Evolutionary conservation across 2,113 vertebrate species (phyloP), one percentile per base, ranked within the genome.

Genomic region (Stercorarius parasiticus): DNA sequence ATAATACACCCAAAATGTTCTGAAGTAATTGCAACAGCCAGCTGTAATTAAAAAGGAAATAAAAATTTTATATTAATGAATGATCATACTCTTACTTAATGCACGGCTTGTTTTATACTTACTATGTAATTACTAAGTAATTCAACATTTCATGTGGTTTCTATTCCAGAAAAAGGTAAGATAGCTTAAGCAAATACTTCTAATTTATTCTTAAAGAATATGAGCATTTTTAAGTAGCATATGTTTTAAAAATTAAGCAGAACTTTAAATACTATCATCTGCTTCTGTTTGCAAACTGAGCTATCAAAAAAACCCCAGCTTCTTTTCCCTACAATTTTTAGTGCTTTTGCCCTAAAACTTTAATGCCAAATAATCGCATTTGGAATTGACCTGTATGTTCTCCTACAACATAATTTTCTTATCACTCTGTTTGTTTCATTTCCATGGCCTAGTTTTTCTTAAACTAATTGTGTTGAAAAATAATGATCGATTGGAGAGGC

Each of bases 21-120:
- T 25, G 56, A 73, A 52, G 18, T n/a, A 64, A 55, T 88, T 79
- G 22, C 43, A 78, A 34, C 47, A 96, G 66, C 50, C n/a, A 67
- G 18, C 23, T 76, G 25, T 56, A 90, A 16, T 71, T 69, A 89
- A 78, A 92, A 90, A 66, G 20, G 66, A 90, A 70, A 72, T 69
- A 29, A 67, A 42, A 7, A 19, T 73, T 88, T 77, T 83, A 34
- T 88, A 29, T 74, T 88, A 2, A 3, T 22, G 52, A 42, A 47
- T 71, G 43, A 55, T 74, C 3, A 0, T 56, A 14, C 29, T 55
- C 30, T 78, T 92, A 49, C 19, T 73, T 81, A 77, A 81, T 61
- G 42, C 11, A 55, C 36, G 29, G 11, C 26, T 92, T 86, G n/a
- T 64, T 95, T 92, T 79, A 64, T 34, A 67, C 18, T 92, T 74